Evolutionary conservation across 1,140 invertebrate genomes (phyloP), one percentile per base, ranked within the genome.

Genomic region (Listronotus bonariensis): DNA sequence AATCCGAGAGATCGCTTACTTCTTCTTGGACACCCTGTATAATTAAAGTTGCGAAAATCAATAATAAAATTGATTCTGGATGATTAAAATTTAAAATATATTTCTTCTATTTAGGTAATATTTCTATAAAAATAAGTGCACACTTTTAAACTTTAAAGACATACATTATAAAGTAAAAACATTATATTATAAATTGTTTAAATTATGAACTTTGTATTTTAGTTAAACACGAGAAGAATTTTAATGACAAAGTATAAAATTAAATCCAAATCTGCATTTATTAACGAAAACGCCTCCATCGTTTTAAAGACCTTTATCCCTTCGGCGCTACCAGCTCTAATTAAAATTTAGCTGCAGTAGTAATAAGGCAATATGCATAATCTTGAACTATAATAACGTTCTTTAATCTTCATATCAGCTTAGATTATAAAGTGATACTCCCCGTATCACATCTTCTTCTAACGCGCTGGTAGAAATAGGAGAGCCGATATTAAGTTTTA

Each of bases 281-380:
- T 46, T 17, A 12, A 36, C 34, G 34, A 12, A 10, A 36, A 36
- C 11, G 2, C 11, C 34, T 36, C 8, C 34, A 36, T 7, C 34
- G 11, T 36, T 36, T 36, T 36, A 36, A 36, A 36, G 34, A 36
- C 34, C 34, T 36, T 36, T 36, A 36, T 36, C 34, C 34, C 34
- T 12, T 5, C 11, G 11, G 34, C 8, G 34, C 34, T 36, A 36
- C 34, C 11, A 36, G 8, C 34, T 36, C 34, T 36, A 41, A 60
- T 49, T 60, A 40, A 51, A 49, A 60, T 57, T 57, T 46, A 48
- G 32, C 55, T 57, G 41, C 42, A 57, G 42, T 57, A 32, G 20
- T 57, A 45, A 57, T 48, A 57, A 48, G 43, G 43, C 26, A 14
- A 57, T 46, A 57, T 46, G 42, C 43, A 57, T 57, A 57, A 52